Percentiles rank a stretch among this genome's conserved stretches.
Conservation (phyloP, 2,113 vertebrate species). For the Zingel zingel region DNA sequence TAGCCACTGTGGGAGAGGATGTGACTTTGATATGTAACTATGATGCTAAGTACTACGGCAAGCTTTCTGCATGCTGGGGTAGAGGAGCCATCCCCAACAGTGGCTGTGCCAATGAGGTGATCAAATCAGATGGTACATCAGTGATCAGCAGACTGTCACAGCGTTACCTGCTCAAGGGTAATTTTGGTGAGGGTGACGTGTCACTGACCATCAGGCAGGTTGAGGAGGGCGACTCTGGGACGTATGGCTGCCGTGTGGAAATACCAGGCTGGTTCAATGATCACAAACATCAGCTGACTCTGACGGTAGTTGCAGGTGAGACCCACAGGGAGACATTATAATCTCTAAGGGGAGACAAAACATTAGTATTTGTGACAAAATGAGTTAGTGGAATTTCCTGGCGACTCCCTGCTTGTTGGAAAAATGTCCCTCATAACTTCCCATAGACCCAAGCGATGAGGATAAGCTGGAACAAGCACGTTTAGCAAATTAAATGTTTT, state of each 20-base stretch:
- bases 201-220: conserved; percentile 76
- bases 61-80: conserved; percentile 75
- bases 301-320: conserved; percentile 80
- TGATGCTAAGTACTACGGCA: conserved; percentile 58
- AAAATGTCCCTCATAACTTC: neutral
- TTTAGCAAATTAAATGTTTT: too few species aligned
- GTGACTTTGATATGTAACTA: conserved; percentile 75
- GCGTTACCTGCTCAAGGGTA: conserved; percentile 71
- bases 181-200: conserved; percentile 64
- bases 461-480: neutral
- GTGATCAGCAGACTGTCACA: conserved; percentile 59
- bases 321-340: neutral
- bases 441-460: neutral
- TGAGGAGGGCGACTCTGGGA: conserved; percentile 69
- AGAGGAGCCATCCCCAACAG: conserved; percentile 66
- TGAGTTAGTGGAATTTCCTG: too few species aligned
- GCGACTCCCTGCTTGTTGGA: neutral
- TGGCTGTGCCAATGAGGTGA: conserved; percentile 66
- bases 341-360: neutral
- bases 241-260: conserved; percentile 80
- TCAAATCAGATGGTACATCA: conserved; percentile 63
- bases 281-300: conserved; percentile 66
- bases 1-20: conserved; percentile 62
- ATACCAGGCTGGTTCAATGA: conserved; percentile 84
- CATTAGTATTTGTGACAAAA: neutral